Conservation (phyloP, 30 jellyfish, hydroid and myxozoan genomes). For the Hydractinia symbiolongicarpus region DNA sequence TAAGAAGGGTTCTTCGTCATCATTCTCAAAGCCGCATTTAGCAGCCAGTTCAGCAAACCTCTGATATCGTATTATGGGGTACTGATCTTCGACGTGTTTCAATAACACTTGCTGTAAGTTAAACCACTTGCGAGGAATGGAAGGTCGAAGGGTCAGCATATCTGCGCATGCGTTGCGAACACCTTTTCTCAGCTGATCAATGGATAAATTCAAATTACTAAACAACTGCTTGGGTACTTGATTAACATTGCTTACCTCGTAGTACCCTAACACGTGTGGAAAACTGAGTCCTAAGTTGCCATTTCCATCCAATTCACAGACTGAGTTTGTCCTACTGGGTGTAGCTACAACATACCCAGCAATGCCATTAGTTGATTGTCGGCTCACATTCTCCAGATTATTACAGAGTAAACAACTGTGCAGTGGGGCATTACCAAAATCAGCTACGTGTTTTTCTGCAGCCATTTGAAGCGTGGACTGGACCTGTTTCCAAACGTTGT, state of each 20-base stretch:
- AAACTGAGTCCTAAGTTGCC: background rate
- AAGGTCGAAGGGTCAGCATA: conserved; percentile 20
- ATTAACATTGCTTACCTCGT: conserved; percentile 27
- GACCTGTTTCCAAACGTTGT: conserved; percentile 22
- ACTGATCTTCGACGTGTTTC: conserved; percentile 18
- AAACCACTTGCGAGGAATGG: conserved; percentile 39
- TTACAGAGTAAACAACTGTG: conserved; percentile 21
- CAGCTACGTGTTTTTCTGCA: background rate
- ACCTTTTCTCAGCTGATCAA: conserved; percentile 27
- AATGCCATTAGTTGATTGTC: conserved; percentile 23
- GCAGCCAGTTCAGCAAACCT: conserved; percentile 19
- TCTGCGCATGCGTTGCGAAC: conserved; percentile 4
- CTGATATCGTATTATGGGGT: conserved; percentile 22
- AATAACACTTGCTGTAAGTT: conserved; percentile 2
- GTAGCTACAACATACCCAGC: conserved; percentile 27
- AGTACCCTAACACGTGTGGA: conserved; percentile 43
- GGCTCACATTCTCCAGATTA: background rate
- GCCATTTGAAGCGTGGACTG: conserved; percentile 9
- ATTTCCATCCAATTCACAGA: background rate
- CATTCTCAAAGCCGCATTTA: conserved; percentile 18
- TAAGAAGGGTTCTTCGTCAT: conserved; percentile 35
- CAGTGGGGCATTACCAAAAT: background rate
- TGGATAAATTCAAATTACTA: conserved; percentile 9
- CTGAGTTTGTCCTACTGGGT: background rate
- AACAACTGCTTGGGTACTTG: conserved; percentile 23